Evolutionary conservation across 2,888 invertebrate genomes (phyloP).

Genomic region (Conops quadrifasciatus): DNA sequence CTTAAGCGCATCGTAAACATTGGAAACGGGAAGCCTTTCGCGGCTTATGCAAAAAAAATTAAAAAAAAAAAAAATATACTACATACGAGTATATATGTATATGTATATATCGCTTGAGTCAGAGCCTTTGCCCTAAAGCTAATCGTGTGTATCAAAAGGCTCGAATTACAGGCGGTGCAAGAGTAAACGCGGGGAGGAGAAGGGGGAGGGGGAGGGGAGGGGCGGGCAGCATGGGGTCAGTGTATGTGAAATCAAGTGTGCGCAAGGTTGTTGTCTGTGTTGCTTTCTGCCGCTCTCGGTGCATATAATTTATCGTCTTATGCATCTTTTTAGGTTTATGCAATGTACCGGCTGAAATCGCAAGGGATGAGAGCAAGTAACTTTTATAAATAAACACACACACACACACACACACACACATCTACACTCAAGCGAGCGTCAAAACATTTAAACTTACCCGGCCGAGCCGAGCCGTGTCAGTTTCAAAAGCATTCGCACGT

Average conservation of each 20-base stretch:
- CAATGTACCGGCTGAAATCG: neutral
- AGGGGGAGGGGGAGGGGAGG: no score
- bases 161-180: neutral
- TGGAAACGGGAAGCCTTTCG: no score
- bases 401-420: constrained; percentile 8
- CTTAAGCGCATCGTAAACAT: no score
- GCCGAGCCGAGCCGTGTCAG: neutral
- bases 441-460: neutral
- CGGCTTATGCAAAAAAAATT: no score
- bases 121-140: neutral
- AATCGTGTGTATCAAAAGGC: neutral
- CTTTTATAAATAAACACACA: constrained; percentile 1
- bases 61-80: no score
- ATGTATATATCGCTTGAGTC: no score
- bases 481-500: no score
- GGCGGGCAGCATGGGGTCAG: no score
- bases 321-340: neutral
- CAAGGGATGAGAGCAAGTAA: constrained; percentile 14
- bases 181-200: neutral
- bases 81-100: no score
- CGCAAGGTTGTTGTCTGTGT: neutral
- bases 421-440: neutral
- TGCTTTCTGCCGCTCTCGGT: neutral
- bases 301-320: neutral
- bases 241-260: neutral